Conservation (phyloP, 1,140 invertebrate genomes). For the Anagrus nilaparvatae region DNA sequence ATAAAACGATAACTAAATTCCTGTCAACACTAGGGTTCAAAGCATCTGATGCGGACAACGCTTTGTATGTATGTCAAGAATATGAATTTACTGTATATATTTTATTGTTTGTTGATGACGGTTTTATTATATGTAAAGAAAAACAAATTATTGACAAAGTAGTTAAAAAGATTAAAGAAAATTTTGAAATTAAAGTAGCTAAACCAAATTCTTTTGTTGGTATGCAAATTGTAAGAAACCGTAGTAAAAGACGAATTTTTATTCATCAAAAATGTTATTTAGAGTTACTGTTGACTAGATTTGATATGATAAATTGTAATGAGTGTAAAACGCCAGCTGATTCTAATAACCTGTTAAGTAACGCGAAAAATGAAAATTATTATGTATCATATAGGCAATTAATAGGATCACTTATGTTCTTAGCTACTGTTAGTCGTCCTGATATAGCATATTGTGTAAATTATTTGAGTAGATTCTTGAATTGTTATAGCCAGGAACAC, state of each 20-base stretch:
- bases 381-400: neutral
- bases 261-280: conserved; percentile 13
- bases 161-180: neutral
- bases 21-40: conserved; percentile 1
- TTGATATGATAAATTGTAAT: conserved; percentile 13
- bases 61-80: neutral
- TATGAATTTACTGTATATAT: conserved; percentile 1
- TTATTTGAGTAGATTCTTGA: neutral
- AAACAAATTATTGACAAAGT: too few relatives aligned
- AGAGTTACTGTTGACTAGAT: conserved; percentile 10
- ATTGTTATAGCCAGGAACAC: neutral
- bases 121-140: too few relatives aligned
- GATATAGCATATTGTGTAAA: conserved; percentile 5
- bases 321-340: neutral
- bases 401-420: neutral
- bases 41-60: conserved; percentile 12
- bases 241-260: conserved; percentile 10
- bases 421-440: neutral
- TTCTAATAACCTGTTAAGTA: conserved; percentile 10
- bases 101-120: conserved; percentile 17
- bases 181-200: conserved; percentile 12
- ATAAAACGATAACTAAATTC: conserved; percentile 20
- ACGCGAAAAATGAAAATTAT: conserved; percentile 1
- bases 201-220: conserved; percentile 12
- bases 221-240: conserved; percentile 13